Base-by-base conservation (phyloP, 2,888 invertebrate species). In the Stenichneumon culpator region DNA sequence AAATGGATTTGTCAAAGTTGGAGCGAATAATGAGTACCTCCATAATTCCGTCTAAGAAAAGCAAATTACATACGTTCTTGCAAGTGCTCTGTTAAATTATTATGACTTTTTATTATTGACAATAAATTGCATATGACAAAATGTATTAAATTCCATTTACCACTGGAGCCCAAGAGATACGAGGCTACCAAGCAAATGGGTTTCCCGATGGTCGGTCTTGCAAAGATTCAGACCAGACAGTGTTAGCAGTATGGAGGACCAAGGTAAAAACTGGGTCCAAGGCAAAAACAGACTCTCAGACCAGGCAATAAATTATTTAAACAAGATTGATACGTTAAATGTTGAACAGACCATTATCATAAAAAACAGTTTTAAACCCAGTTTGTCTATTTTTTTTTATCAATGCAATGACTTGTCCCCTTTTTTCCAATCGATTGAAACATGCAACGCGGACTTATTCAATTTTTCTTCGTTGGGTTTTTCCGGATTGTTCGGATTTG, bases 51-150 rank as follows among this genome's bases (percentile, higher is more conserved):
- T 82, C 87, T 16, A 91, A 89, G 57, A 91, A 86, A 84, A 91
- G 86, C 44, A 91, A 89, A 82, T 87, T 94, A 19, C 90, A 88
- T 32, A 89, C 87, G 80, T 94, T 94, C 88, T 88, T 93, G 67
- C 87, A 90, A 84, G 92, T 92, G 78, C 86, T 93, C 47, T 80
- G 86, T 65, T 89, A 79, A 86, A 25, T 77, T 57, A 79, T 70
- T 39, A 22, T 63, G 44, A 52, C 14, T 75, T 32, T 47, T 63
- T 22, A 54, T 44, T 54, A 44, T 63, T 54, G 32, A 68, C 9
- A 72, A 79, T 81, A 39, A 82, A 79, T 70, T n/a, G 44, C 22
- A 63, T n/a, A 16, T 6, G 25, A 28, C 28, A 7, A 63, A 32
- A 28, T 5, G 11, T 14, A 32, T n/a, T n/a, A 7, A 11, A 32